A percentile compares a stretch with the other conserved stretches of the same genome.
phyloP scores from a whole-genome alignment of 2,888 invertebrate species.

The Archips xylosteana region DNA sequence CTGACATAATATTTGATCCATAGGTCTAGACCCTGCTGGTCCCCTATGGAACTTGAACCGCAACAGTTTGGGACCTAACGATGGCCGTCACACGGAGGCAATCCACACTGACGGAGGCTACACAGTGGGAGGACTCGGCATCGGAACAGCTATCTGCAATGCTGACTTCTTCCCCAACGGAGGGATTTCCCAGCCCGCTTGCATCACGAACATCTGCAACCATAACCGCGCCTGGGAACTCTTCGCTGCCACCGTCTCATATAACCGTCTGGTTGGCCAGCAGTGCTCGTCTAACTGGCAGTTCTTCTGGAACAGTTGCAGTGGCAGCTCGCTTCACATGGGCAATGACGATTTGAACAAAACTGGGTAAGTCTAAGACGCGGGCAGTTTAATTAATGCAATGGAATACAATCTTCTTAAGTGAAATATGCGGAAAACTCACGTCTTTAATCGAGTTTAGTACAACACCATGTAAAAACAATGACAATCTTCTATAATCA shows the following conservation, averaged over 20 bases:
- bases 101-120: conserved; percentile 56
- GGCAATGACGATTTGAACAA: conserved; percentile 63
- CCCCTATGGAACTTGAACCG: conserved; percentile 60
- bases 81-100: conserved; percentile 53
- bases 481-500: too few species aligned
- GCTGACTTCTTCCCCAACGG: conserved; percentile 86
- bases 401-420: too few species aligned
- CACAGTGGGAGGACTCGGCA: conserved; percentile 73
- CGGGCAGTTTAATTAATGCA: too few species aligned
- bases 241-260: conserved; percentile 57
- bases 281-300: conserved; percentile 53
- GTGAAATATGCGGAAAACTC: too few species aligned
- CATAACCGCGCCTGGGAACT: conserved; percentile 63
- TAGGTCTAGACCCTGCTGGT: conserved; percentile 76
- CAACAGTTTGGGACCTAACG: conserved; percentile 29
- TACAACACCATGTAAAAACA: too few species aligned
- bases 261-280: conserved; percentile 58
- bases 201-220: conserved; percentile 56
- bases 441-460: too few species aligned
- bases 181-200: conserved; percentile 69
- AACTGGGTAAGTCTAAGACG: conserved; percentile 53
- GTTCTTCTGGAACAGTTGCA: conserved; percentile 54
- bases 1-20: background rate
- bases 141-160: conserved; percentile 77
- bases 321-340: conserved; percentile 54